A percentile compares a stretch with the other conserved stretches of the same genome.
These are phyloP conservation scores for Drosophila maculinotata DNA, from an alignment of 2,888 invertebrate genomes.

Conservation along the genomic window DNA sequence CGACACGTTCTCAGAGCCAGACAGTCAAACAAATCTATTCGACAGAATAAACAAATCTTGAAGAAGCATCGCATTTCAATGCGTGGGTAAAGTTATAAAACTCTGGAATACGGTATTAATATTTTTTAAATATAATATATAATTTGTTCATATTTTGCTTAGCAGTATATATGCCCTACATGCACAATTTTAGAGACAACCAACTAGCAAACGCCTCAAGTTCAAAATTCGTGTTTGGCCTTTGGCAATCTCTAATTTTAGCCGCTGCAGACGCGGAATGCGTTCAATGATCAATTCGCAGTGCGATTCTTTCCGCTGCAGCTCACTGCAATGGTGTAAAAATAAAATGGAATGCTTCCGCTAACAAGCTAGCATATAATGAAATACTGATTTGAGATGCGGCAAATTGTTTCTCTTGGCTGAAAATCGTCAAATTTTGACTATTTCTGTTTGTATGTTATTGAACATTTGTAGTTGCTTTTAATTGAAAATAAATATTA, in stretches of 20 bases:
- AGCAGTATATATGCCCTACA: neutral
- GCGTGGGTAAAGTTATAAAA: no score
- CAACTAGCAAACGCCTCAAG: constrained; percentile 51
- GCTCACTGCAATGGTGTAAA: constrained; percentile 44
- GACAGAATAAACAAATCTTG: no score
- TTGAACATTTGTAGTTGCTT: constrained; percentile 1
- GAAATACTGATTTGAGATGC: constrained; percentile 16
- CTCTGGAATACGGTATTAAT: no score
- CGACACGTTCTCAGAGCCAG: no score
- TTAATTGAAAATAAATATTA: constrained; percentile 6
- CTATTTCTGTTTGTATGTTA: neutral
- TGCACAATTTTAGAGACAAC: neutral
- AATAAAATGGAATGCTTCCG: constrained; percentile 63
- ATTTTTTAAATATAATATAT: no score
- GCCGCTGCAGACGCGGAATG: constrained; percentile 43
- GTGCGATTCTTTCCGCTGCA: constrained; percentile 28
- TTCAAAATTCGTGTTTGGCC: constrained; percentile 80
- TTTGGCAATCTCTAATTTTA: constrained; percentile 55
- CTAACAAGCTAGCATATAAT: constrained; percentile 18
- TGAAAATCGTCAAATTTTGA: neutral
- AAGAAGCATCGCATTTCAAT: no score
- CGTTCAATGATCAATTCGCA: constrained; percentile 64
- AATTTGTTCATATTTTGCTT: no score
- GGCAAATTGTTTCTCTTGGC: constrained; percentile 10
- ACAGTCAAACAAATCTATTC: no score